phyloP scores from a whole-genome alignment of 2,888 invertebrate species.

The Caenorhabditis sinica region DNA sequence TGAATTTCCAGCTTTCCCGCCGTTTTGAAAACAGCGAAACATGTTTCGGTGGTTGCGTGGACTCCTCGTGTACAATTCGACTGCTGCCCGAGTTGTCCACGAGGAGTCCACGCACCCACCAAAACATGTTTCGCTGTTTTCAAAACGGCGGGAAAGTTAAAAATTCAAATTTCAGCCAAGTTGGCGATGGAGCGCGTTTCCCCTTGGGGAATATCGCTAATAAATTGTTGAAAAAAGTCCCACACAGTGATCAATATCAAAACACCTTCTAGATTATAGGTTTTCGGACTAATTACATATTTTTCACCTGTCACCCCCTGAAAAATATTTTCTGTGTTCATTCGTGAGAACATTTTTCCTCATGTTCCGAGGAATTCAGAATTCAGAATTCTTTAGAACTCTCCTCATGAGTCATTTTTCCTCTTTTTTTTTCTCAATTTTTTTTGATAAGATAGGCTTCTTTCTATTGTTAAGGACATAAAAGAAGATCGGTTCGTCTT shows the following conservation, averaged over 20 bases:
- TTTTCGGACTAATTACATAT: not conserved
- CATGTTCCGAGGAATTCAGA: not conserved
- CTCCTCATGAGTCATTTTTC: not conserved
- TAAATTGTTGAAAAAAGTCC: not conserved
- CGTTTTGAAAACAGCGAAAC: too few relatives aligned
- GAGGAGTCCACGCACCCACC: too few relatives aligned
- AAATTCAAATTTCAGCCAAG: too few relatives aligned
- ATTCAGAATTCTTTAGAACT: not conserved
- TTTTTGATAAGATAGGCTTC: conserved; percentile 7
- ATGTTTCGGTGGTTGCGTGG: too few relatives aligned
- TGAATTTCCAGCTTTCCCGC: too few relatives aligned
- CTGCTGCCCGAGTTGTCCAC: too few relatives aligned
- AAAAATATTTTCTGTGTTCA: not conserved
- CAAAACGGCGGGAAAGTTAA: too few relatives aligned
- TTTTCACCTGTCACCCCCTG: not conserved
- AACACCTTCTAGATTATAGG: not conserved
- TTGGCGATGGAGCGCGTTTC: too few relatives aligned
- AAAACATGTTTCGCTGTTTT: too few relatives aligned
- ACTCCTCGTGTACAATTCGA: too few relatives aligned
- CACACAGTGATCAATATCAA: not conserved
- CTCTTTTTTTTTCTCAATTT: not conserved
- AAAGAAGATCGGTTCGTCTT: conserved; percentile 41
- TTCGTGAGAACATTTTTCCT: not conserved
- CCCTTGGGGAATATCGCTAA: too few relatives aligned
- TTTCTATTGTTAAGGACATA: too few relatives aligned